Base-by-base conservation (phyloP, 2,888 invertebrate genomes). In the Halictus ligatus region DNA sequence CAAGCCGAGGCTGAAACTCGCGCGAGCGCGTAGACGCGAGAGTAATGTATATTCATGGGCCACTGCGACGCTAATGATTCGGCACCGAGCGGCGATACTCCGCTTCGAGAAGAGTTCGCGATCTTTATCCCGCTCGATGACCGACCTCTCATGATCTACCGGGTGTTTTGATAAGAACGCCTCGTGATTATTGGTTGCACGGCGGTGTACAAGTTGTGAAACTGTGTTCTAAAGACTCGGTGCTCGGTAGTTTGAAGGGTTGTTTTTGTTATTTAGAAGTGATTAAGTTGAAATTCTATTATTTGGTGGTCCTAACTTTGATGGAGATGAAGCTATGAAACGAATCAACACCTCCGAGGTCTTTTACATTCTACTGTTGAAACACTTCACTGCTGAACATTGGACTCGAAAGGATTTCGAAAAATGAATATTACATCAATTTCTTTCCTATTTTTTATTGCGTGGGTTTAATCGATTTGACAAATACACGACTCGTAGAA, bases 21-120 rank as follows among this genome's bases (percentile, higher is more conserved):
- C 67, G 67, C 80, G 58, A 60, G 25, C 74, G 75, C 75, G 83
- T 76, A 86, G 64, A 86, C 83, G 60, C 46, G 79, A 85, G 85
- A 81, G 81, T 85, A 81, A 86, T 74, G 78, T 82, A 81, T 82
- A 82, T 85, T 84, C 83, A 79, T 82, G 78, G 80, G 69, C 60
- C 48, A 40, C 60, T 35, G 64, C 76, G 50, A 81, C 78, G 74
- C 75, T 80, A 84, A 84, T 80, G 80, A 85, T 80, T 84, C 84
- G 75, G 50, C 80, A 71, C 83, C 80, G 78, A 83, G 40, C 50
- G 83, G 78, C 84, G 46, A 76, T 79, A 76, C 72, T n/a, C 75
- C 72, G 83, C 29, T 83, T 82, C 64, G 75, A 67, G 21, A 75
- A 83, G 60, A 73, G 72, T 75, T 54, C 18, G 58, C 78, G 78